Evolutionary conservation across 2,888 invertebrate genomes (phyloP).

Genomic region (Thalpophila matura): DNA sequence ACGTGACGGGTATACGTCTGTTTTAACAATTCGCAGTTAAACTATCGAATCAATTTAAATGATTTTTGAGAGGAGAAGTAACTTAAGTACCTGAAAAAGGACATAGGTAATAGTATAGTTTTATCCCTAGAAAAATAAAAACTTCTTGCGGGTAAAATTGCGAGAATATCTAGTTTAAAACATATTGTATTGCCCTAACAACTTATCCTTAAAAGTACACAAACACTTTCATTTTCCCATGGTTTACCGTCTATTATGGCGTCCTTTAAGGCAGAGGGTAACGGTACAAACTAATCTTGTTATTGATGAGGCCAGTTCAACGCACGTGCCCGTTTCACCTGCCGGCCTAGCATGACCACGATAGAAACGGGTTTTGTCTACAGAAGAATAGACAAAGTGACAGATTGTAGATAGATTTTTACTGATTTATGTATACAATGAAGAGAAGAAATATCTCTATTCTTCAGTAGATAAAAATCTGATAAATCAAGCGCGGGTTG

Average conservation of each 20-base stretch:
- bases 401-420: too few species aligned
- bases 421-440: too few species aligned
- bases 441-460: too few species aligned
- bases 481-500: too few species aligned
- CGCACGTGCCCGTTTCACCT: constrained; percentile 39
- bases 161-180: neutral
- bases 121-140: constrained; percentile 4
- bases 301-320: constrained; percentile 44
- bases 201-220: constrained; percentile 23
- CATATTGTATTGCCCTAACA: constrained; percentile 8
- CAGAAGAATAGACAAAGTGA: too few species aligned
- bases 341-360: too few species aligned
- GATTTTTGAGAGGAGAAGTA: neutral
- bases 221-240: constrained; percentile 45
- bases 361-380: too few species aligned
- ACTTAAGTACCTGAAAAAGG: too few species aligned
- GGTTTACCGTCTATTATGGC: neutral
- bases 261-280: constrained; percentile 23
- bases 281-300: constrained; percentile 46
- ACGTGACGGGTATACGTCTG: too few species aligned
- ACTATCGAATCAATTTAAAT: neutral
- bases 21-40: neutral
- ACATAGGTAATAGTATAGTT: too few species aligned
- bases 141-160: too few species aligned
- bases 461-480: too few species aligned